Evolutionary conservation across 2,888 invertebrate species (phyloP), one percentile per base, ranked within the genome.

Genomic region (Alentia gelatinosa): DNA sequence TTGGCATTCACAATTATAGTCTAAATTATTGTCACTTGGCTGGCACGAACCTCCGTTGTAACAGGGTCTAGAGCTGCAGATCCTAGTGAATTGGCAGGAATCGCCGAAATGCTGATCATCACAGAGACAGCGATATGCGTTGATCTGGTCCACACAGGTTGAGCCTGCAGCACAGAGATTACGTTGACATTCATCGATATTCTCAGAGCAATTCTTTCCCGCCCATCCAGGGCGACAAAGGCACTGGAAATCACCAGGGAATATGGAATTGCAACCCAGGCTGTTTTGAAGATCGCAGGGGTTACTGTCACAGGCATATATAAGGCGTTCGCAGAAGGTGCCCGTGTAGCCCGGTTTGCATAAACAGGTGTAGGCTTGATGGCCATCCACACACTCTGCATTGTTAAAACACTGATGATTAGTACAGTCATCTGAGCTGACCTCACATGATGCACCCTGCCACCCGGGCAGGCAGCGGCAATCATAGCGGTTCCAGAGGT

Each of bases 281-380:
- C 94, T 93, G 90, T 94, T 94, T 35, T 93, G 90, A 0, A 26
- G 4, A 42, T 90, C 89, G 91, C 95, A 95, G 0, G 94, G 94
- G n/a, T 92, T 91, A 19, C 68, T 75, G 35, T 94, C 92, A 92
- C 95, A 95, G 0, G 93, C 92, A 47, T 93, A 74, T 50, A 93
- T 89, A 19, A 93, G 83, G 0, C 90, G 83, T 33, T 95, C 94
- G 92, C 95, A 95, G 30, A 40, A 91, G n/a, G 19, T 33, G 0
- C 95, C 95, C 1, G 94, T 94, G 94, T 94, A 95, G 0, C 95
- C 95, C n/a, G 92, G 92, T 0, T 90, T 93, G 91, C 95, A 95
- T 33, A 86, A 42, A 92, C 95, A 95, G 30, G 91, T 90, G 89
- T 93, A 95, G 39, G 93, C 92, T 7, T 93, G 93, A 19, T 94